Evolutionary conservation across 2,113 vertebrate genomes (phyloP).

Genomic region (Platichthys flesus): DNA sequence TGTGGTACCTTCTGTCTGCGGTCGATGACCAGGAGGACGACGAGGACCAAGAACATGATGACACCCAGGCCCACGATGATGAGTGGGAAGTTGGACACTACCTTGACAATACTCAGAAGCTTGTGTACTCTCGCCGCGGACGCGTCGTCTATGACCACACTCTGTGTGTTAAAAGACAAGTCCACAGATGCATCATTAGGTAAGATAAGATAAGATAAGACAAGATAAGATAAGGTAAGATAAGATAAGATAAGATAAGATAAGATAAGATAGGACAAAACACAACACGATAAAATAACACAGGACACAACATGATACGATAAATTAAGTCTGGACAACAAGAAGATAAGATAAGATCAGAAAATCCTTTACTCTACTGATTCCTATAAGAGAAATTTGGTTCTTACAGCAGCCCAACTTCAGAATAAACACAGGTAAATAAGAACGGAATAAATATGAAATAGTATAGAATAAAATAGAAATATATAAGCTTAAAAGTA

Average conservation of each 20-base stretch:
- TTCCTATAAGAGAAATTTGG: background rate
- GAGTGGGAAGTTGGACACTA: conserved; percentile 80
- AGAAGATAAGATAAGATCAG: background rate
- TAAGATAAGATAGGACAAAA: background rate
- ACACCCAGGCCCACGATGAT: conserved; percentile 75
- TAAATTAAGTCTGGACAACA: too few species aligned
- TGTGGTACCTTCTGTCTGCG: conserved; percentile 69
- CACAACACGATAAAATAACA: too few species aligned
- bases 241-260: too few species aligned
- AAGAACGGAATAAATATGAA: too few species aligned
- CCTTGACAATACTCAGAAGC: conserved; percentile 70
- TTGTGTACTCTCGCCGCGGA: conserved; percentile 75
- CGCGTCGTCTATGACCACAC: conserved; percentile 78
- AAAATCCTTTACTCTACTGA: background rate
- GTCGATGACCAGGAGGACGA: conserved; percentile 64
- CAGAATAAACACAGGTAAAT: too few species aligned
- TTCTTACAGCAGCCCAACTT: too few species aligned
- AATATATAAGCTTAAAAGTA: too few species aligned
- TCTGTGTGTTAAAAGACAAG: conserved; percentile 58
- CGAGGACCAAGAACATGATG: conserved; percentile 70
- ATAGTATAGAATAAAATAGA: too few species aligned
- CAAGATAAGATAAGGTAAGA: too few species aligned
- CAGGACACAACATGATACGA: too few species aligned
- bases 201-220: background rate
- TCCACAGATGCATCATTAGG: background rate